These are phyloP conservation scores for Colossoma macropomum DNA, from an alignment of 2,113 vertebrate genomes.

Conservation along the genomic window DNA sequence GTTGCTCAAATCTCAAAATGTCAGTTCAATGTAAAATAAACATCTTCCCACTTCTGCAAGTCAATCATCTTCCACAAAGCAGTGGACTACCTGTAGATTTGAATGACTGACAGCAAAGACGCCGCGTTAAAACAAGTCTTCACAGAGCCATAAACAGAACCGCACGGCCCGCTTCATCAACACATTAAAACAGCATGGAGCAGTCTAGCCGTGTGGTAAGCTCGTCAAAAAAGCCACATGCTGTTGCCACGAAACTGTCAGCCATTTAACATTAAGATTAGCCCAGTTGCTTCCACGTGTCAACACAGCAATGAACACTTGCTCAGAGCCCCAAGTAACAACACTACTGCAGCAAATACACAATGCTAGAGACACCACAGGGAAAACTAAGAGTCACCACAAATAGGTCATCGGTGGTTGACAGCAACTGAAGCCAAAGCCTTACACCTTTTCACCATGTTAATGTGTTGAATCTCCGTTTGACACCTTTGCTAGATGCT, in stretches of 20 bases:
- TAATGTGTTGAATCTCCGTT: background rate
- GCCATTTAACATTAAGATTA: constrained; percentile 70
- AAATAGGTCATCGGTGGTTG: constrained; percentile 40
- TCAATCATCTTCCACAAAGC: no score
- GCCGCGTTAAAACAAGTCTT: background rate
- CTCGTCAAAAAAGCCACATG: background rate
- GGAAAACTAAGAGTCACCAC: constrained; percentile 35
- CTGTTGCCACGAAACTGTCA: constrained; percentile 64
- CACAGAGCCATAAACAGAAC: constrained; percentile 11
- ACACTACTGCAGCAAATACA: constrained; percentile 17
- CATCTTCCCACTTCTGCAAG: no score
- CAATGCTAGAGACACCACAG: constrained; percentile 16
- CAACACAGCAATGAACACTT: constrained; percentile 74
- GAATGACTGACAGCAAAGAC: background rate
- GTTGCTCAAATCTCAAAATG: no score
- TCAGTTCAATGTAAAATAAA: no score
- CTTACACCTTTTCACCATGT: constrained; percentile 35
- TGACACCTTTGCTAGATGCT: background rate
- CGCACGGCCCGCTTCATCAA: background rate
- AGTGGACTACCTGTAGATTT: background rate
- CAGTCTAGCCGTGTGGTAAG: background rate
- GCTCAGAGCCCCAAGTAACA: constrained; percentile 45
- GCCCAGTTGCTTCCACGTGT: constrained; percentile 70
- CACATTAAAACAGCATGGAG: constrained; percentile 21
- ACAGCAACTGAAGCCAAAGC: constrained; percentile 34